These are phyloP conservation scores for Lycodopsis pacificus DNA, from an alignment of 2,797 vertebrate genomes.

Conservation along the genomic window DNA sequence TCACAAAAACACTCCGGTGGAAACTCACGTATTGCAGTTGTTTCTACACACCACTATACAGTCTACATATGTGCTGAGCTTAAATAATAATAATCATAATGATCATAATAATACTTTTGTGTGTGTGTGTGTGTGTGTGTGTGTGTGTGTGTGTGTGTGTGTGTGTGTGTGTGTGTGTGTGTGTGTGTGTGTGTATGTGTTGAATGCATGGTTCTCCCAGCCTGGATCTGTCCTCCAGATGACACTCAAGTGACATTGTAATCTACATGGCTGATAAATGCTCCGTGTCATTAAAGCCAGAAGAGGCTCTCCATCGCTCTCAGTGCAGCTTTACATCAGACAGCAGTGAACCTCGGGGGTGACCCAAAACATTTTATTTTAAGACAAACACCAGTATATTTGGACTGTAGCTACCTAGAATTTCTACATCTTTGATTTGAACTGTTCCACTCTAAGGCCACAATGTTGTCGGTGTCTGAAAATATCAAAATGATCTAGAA, in stretches of 20 bases:
- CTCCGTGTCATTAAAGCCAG: constrained; percentile 56
- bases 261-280: constrained; percentile 75
- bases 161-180: constrained; percentile 8
- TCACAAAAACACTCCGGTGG: too few species aligned
- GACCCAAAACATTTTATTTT: constrained; percentile 5
- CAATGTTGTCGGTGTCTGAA: not conserved
- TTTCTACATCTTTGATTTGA: not conserved
- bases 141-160: constrained; percentile 3
- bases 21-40: not conserved
- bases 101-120: not conserved
- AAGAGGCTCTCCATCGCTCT: constrained; percentile 60
- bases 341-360: constrained; percentile 19
- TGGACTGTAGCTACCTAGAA: not conserved
- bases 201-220: constrained; percentile 13
- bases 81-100: not conserved
- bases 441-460: not conserved
- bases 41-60: not conserved
- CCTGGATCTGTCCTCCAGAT: constrained; percentile 58
- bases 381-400: constrained; percentile 3
- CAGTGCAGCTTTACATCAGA: constrained; percentile 43
- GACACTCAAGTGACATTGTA: constrained; percentile 66
- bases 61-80: not conserved
- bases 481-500: not conserved
- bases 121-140: not conserved
- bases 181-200: constrained; percentile 7